Percentiles rank a stretch among this genome's conserved stretches.
These are phyloP conservation scores for Hippocampus guttulatus DNA, from an alignment of 2,113 vertebrate genomes.

Conservation along the genomic window DNA sequence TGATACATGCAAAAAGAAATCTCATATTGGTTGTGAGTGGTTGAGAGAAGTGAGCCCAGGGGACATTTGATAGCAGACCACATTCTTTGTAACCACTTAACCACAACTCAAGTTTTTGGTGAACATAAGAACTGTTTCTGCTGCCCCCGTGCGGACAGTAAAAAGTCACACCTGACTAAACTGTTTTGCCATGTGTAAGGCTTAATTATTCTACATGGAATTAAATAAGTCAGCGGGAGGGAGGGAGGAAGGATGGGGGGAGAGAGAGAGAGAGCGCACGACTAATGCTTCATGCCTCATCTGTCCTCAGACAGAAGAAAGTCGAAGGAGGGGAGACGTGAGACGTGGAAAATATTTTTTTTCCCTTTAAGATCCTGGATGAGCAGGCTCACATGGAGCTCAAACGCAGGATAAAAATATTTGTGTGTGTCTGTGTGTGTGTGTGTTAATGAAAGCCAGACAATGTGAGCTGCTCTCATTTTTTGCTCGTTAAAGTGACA, in stretches of 20 bases:
- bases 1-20: background rate
- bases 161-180: background rate
- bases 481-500: background rate
- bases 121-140: background rate
- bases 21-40: background rate
- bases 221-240: too few relatives aligned
- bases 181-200: background rate
- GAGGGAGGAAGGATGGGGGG: slow-evolving; percentile 10
- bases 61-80: background rate
- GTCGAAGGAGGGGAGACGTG: slow-evolving; percentile 18
- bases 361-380: slow-evolving; percentile 70
- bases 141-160: slow-evolving; percentile 3
- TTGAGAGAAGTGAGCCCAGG: background rate
- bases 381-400: slow-evolving; percentile 79
- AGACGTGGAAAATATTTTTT: slow-evolving; percentile 44
- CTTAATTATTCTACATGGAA: background rate
- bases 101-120: background rate
- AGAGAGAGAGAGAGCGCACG: slow-evolving; percentile 19
- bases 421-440: background rate
- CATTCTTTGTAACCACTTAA: background rate
- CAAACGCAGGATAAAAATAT: slow-evolving; percentile 35
- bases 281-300: background rate
- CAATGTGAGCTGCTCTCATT: background rate
- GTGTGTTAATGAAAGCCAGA: slow-evolving; percentile 17
- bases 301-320: slow-evolving; percentile 25